A percentile compares a stretch with the other conserved stretches of the same genome.
These are phyloP conservation scores for Agrochola lychnidis DNA, from an alignment of 2,888 invertebrate species.

Conservation along the genomic window DNA sequence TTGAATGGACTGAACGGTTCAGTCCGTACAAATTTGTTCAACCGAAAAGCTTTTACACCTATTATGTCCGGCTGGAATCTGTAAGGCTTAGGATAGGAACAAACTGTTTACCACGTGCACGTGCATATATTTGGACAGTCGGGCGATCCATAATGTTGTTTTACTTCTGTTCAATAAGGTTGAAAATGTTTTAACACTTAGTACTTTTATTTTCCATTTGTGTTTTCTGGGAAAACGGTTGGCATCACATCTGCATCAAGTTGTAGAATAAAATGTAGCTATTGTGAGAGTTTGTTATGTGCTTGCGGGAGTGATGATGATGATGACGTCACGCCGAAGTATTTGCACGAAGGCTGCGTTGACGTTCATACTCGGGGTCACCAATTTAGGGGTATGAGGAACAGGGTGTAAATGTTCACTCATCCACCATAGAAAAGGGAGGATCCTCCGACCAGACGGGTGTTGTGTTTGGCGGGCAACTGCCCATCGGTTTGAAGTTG, in stretches of 20 bases:
- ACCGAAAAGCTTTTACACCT: neutral
- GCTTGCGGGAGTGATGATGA: too few species aligned
- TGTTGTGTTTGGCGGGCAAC: too few species aligned
- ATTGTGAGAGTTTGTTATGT: neutral
- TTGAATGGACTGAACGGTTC: neutral
- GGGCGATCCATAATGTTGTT: neutral
- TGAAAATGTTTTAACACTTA: neutral
- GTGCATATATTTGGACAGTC: neutral
- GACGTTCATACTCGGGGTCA: too few species aligned
- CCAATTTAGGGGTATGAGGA: too few species aligned
- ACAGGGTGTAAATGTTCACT: too few species aligned
- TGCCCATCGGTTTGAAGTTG: too few species aligned
- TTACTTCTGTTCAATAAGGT: neutral
- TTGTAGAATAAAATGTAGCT: neutral
- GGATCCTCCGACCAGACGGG: too few species aligned
- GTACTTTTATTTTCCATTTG: neutral
- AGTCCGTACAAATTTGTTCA: too few species aligned
- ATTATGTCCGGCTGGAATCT: neutral
- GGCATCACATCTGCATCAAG: neutral
- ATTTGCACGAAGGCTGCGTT: too few species aligned
- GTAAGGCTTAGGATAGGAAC: neutral
- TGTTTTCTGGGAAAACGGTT: neutral
- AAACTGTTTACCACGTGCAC: neutral
- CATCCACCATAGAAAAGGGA: too few species aligned
- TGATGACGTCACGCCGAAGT: too few species aligned